Percentiles rank a stretch among this genome's conserved stretches.
Evolutionary conservation across 2,113 vertebrate species (phyloP).

Genomic region (Calyptomena viridis): DNA sequence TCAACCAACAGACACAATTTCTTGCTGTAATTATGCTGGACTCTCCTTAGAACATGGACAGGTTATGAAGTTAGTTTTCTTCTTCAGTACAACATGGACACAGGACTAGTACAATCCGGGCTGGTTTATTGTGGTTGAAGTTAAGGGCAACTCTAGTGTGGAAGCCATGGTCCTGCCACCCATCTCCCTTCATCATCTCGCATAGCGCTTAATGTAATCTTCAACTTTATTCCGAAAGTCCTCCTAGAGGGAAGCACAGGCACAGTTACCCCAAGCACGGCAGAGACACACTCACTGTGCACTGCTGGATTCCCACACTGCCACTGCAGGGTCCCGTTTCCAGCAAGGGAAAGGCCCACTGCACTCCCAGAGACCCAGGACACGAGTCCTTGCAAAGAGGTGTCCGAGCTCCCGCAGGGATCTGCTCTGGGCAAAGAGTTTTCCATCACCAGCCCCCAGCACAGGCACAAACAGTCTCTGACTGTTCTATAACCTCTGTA

Average conservation of each 20-base stretch:
- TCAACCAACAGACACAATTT: constrained; percentile 62
- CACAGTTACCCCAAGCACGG: not conserved
- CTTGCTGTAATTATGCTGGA: constrained; percentile 61
- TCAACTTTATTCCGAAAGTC: constrained; percentile 93
- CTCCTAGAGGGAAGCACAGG: constrained; percentile 72
- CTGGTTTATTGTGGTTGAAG: constrained; percentile 37
- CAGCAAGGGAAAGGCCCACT: fast-evolving
- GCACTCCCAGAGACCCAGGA: fast-evolving
- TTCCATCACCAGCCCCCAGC: not conserved
- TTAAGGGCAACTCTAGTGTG: constrained; percentile 43
- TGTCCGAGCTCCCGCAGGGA: too few relatives aligned
- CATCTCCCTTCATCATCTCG: constrained; percentile 86
- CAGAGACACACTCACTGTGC: not conserved
- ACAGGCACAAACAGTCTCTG: fast-evolving
- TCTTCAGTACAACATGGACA: constrained; percentile 74
- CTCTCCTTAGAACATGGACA: constrained; percentile 60
- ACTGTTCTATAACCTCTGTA: not conserved
- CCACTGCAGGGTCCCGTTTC: not conserved
- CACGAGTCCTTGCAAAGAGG: fast-evolving
- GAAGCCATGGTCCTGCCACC: constrained; percentile 31
- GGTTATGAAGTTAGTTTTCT: constrained; percentile 70
- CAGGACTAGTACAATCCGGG: constrained; percentile 62
- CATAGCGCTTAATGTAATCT: constrained; percentile 92
- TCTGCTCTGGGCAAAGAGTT: too few relatives aligned
- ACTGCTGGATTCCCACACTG: not conserved